These are phyloP conservation scores for Setipinna tenuifilis DNA, from an alignment of 2,797 vertebrate genomes.

Conservation along the genomic window DNA sequence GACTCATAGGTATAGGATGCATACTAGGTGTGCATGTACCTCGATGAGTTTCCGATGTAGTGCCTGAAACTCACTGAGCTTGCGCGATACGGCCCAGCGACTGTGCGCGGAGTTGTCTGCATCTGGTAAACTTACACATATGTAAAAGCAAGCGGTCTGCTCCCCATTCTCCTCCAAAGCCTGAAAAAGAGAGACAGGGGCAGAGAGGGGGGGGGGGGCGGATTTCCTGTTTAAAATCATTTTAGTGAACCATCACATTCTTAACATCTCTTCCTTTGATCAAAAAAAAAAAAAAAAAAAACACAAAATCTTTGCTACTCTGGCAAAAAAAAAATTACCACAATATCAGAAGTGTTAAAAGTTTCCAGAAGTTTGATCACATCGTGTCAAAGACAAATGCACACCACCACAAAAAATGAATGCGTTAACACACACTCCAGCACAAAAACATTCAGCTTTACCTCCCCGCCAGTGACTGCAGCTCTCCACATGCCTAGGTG, in stretches of 20 bases:
- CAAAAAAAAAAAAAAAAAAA: too few relatives aligned
- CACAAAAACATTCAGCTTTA: constrained; percentile 42
- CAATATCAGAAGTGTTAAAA: too few relatives aligned
- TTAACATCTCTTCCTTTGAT: too few relatives aligned
- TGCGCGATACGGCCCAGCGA: constrained; percentile 80
- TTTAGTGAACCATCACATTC: too few relatives aligned
- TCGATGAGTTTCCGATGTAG: constrained; percentile 83
- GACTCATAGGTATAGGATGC: too few relatives aligned
- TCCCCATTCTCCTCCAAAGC: constrained; percentile 83
- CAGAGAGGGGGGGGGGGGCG: not conserved
- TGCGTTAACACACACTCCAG: too few relatives aligned
- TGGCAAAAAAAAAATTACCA: too few relatives aligned
- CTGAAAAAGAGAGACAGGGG: constrained; percentile 53
- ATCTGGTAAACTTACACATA: constrained; percentile 79
- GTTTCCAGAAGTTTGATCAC: too few relatives aligned
- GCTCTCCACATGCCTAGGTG: constrained; percentile 83
- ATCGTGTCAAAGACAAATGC: too few relatives aligned
- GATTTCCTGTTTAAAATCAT: not conserved
- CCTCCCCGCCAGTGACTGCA: constrained; percentile 75
- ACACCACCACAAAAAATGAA: too few relatives aligned
- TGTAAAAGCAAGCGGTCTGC: constrained; percentile 80
- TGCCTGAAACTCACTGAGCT: constrained; percentile 82
- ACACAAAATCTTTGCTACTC: too few relatives aligned
- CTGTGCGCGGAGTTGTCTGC: constrained; percentile 72
- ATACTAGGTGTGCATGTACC: constrained; percentile 61